Conservation (phyloP, 1,140 invertebrate species). For the Melanaphis sacchari region DNA sequence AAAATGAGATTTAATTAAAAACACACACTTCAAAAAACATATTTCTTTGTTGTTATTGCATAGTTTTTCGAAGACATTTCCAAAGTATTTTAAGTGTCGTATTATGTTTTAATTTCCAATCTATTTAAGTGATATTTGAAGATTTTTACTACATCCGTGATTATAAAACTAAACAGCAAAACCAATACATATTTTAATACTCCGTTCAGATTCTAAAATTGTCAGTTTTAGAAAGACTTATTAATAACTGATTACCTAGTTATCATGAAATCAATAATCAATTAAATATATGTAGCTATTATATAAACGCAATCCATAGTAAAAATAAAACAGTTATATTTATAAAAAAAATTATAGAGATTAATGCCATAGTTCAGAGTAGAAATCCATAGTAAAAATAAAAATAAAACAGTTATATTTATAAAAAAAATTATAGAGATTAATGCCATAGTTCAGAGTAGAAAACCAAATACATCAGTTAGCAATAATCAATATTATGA, state of each 20-base stretch:
- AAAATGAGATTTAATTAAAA: not conserved
- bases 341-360: not conserved
- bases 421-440: not conserved
- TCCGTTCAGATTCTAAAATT: not conserved
- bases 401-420: no score
- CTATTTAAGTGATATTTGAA: not conserved
- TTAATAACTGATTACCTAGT: not conserved
- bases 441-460: not conserved
- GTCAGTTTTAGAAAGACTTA: not conserved
- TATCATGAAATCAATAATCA: not conserved
- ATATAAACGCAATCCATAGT: not conserved
- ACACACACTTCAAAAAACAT: not conserved
- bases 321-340: not conserved
- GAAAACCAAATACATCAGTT: not conserved
- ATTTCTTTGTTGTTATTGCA: not conserved
- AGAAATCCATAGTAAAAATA: no score
- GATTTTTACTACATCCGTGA: not conserved
- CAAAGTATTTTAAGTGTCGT: not conserved
- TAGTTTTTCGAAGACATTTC: not conserved
- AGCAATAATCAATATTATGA: not conserved
- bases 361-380: not conserved
- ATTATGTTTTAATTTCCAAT: not conserved
- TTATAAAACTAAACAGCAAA: not conserved
- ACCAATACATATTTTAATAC: not conserved
- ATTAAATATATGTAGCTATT: not conserved